Conservation (phyloP, 2,797 vertebrate genomes). For the Peromyscus melanophrys region DNA sequence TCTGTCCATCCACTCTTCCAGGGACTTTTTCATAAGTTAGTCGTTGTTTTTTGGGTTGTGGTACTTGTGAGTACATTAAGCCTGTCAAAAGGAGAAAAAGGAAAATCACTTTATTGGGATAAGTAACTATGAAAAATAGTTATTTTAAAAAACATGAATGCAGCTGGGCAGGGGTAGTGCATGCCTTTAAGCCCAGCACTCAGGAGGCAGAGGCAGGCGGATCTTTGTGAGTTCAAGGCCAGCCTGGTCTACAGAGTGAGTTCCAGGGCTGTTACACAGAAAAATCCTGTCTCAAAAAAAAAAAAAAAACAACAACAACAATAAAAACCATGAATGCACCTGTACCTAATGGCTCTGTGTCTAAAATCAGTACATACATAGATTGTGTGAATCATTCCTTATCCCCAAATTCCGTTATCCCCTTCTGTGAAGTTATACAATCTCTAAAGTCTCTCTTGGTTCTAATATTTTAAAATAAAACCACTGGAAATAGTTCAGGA, state of each 20-base stretch:
- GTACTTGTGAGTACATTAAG: conserved; percentile 83
- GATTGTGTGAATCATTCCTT: conserved; percentile 52
- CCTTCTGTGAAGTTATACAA: neutral
- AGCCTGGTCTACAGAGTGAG: too few relatives aligned
- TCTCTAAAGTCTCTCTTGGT: neutral
- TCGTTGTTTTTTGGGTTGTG: conserved; percentile 91
- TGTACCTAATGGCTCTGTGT: neutral
- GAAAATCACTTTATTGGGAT: conserved; percentile 41
- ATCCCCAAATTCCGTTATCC: conserved; percentile 11
- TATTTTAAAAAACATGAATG: conserved; percentile 55
- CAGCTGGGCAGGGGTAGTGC: too few relatives aligned
- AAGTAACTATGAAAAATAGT: conserved; percentile 61
- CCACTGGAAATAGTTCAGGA: neutral
- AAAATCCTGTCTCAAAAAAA: neutral
- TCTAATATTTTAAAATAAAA: conserved; percentile 50
- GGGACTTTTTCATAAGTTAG: conserved; percentile 94
- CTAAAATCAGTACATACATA: conserved; percentile 2
- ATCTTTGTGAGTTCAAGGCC: too few relatives aligned
- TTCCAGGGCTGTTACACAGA: too few relatives aligned
- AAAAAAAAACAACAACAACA: neutral
- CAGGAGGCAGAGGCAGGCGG: too few relatives aligned
- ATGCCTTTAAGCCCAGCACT: too few relatives aligned
- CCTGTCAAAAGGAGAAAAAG: conserved; percentile 79
- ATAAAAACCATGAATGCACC: conserved; percentile 51
- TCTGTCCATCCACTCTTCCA: conserved; percentile 95